Evolutionary conservation across 2,113 vertebrate species (phyloP).

Genomic region (Saccopteryx bilineata): DNA sequence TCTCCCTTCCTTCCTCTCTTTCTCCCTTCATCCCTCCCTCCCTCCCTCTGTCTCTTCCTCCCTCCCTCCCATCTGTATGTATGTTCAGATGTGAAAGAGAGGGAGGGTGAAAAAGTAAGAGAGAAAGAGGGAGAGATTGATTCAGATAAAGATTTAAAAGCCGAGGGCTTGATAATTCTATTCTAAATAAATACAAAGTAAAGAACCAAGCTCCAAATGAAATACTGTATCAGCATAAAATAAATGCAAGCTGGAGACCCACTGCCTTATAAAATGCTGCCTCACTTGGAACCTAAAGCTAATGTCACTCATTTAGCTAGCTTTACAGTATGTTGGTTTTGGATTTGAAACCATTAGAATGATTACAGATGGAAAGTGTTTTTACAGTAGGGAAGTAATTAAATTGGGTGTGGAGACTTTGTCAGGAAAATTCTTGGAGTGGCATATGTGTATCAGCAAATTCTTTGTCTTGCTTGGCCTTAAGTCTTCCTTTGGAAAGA

Average conservation of each 20-base stretch:
- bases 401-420: slow-evolving; percentile 89
- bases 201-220: slow-evolving; percentile 84
- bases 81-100: neutral
- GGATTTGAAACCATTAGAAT: slow-evolving; percentile 89
- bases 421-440: slow-evolving; percentile 90
- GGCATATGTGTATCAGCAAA: slow-evolving; percentile 90
- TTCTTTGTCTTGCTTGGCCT: slow-evolving; percentile 89
- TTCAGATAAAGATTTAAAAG: slow-evolving; percentile 59
- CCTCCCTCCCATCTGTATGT: no score
- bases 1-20: no score
- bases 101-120: neutral
- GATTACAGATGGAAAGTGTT: slow-evolving; percentile 90
- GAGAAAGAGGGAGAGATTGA: neutral
- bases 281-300: slow-evolving; percentile 84
- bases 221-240: slow-evolving; percentile 86
- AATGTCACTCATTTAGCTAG: slow-evolving; percentile 88
- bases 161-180: slow-evolving; percentile 81
- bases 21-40: rapidly evolving
- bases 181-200: slow-evolving; percentile 85
- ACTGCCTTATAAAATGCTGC: slow-evolving; percentile 83
- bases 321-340: slow-evolving; percentile 89
- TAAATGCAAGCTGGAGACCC: slow-evolving; percentile 78
- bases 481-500: slow-evolving; percentile 84
- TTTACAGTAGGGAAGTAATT: slow-evolving; percentile 90
- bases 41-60: no score